phyloP scores from a whole-genome alignment of 2,888 invertebrate genomes.

The Hirtodrosophila alboralis region DNA sequence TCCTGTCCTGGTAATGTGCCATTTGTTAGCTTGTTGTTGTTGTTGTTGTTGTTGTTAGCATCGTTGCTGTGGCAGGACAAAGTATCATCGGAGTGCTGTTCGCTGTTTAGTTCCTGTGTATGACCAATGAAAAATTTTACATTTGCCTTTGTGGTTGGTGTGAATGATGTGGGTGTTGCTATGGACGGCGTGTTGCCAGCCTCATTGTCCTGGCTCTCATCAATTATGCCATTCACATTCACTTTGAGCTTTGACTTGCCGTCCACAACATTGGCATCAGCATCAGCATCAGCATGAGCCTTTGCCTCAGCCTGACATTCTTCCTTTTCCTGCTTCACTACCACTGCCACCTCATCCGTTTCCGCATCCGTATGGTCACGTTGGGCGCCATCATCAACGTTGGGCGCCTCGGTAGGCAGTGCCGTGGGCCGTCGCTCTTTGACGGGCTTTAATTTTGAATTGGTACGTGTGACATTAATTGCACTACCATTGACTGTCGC shows the following conservation, averaged over 20 bases:
- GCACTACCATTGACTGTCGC: constrained; percentile 51
- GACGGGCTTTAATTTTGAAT: constrained; percentile 78
- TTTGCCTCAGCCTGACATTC: too few relatives aligned
- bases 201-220: constrained; percentile 50
- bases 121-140: constrained; percentile 81
- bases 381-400: constrained; percentile 45
- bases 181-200: constrained; percentile 21
- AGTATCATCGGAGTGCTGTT: constrained; percentile 49
- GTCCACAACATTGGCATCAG: constrained; percentile 29
- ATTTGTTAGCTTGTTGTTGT: constrained; percentile 49
- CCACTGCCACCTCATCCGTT: constrained; percentile 3
- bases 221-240: constrained; percentile 70
- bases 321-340: background rate
- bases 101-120: constrained; percentile 68
- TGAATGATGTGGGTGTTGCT: constrained; percentile 34
- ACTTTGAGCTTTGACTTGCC: constrained; percentile 63
- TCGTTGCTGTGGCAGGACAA: constrained; percentile 66
- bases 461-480: constrained; percentile 66
- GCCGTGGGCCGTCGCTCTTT: constrained; percentile 81
- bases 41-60: constrained; percentile 56
- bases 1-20: constrained; percentile 48
- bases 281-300: constrained; percentile 3
- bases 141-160: constrained; percentile 47
- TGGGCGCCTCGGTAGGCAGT: constrained; percentile 73
- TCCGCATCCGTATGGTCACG: constrained; percentile 9